Percentiles rank a stretch among this genome's conserved stretches.
Conservation (phyloP, 2,113 vertebrate species). For the Semnornis frantzii region DNA sequence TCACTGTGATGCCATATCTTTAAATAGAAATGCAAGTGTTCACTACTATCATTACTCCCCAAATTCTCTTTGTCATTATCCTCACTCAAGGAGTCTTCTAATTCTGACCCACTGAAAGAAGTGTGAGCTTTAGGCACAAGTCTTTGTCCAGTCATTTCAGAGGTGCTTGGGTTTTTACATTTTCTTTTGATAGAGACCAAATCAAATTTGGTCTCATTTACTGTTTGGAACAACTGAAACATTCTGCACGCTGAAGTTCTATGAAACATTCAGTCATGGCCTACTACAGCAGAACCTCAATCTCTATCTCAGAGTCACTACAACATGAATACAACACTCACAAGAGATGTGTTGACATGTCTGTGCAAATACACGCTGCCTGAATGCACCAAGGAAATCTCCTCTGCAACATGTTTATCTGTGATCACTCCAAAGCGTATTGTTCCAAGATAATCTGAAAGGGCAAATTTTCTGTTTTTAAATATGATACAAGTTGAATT, state of each 20-base stretch:
- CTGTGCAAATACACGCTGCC: conserved; percentile 91
- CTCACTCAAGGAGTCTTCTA: neutral
- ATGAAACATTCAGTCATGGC: neutral
- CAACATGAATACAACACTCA: conserved; percentile 72
- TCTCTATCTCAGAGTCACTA: neutral
- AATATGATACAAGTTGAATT: neutral
- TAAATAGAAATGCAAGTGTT: neutral
- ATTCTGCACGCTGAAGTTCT: neutral
- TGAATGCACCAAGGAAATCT: conserved; percentile 82
- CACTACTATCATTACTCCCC: neutral
- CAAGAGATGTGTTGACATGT: conserved; percentile 90
- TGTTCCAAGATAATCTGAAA: conserved; percentile 89
- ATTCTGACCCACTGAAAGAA: neutral
- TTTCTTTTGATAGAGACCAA: neutral
- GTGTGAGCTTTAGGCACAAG: neutral
- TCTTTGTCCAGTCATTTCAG: neutral
- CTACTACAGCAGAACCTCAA: neutral
- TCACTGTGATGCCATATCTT: neutral
- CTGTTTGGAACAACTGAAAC: neutral
- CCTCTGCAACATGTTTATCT: conserved; percentile 82
- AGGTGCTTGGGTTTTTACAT: neutral
- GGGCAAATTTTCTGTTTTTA: conserved; percentile 7
- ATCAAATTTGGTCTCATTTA: neutral
- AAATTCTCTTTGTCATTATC: neutral
- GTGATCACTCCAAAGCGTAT: conserved; percentile 95